phyloP scores from a whole-genome alignment of 2,888 invertebrate genomes.

The Meandrusa payeni region DNA sequence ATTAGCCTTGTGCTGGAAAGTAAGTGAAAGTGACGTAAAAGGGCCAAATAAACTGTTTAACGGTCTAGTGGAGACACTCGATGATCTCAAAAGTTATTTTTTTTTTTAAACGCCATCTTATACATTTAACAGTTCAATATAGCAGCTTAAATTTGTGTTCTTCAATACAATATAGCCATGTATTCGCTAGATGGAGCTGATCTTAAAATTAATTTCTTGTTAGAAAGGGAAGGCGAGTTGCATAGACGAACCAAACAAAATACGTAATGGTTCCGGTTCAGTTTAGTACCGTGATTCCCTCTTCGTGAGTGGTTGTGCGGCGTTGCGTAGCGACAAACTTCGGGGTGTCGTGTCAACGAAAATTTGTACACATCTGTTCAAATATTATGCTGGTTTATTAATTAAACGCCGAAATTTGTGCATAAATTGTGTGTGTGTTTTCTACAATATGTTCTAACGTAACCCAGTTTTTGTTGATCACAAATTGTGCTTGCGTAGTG shows the following conservation, averaged over 20 bases:
- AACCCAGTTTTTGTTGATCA: slow-evolving; percentile 39
- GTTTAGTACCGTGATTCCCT: slow-evolving; percentile 58
- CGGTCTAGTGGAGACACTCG: too few relatives aligned
- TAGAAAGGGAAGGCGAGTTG: slow-evolving; percentile 59
- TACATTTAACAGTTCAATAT: too few relatives aligned
- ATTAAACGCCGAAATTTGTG: slow-evolving; percentile 53
- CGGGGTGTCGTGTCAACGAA: slow-evolving; percentile 66
- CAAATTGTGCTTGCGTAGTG: slow-evolving; percentile 65
- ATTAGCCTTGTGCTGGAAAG: too few relatives aligned
- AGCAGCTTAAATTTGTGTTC: too few relatives aligned
- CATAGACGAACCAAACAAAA: slow-evolving; percentile 41
- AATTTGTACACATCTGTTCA: slow-evolving; percentile 76
- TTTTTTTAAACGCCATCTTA: too few relatives aligned
- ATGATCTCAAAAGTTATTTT: too few relatives aligned
- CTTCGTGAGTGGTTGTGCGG: slow-evolving; percentile 36
- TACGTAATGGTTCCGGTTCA: slow-evolving; percentile 52
- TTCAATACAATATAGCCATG: too few relatives aligned
- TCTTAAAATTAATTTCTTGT: slow-evolving; percentile 29
- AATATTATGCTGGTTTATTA: slow-evolving; percentile 67
- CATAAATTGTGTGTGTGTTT: slow-evolving; percentile 53
- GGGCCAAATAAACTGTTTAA: too few relatives aligned
- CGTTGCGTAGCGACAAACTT: slow-evolving; percentile 28
- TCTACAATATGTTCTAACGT: slow-evolving; percentile 35
- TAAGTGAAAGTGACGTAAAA: too few relatives aligned
- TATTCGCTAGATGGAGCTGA: slow-evolving; percentile 50